phyloP scores from a whole-genome alignment of 2,888 invertebrate genomes.

The Caenorhabditis afra region DNA sequence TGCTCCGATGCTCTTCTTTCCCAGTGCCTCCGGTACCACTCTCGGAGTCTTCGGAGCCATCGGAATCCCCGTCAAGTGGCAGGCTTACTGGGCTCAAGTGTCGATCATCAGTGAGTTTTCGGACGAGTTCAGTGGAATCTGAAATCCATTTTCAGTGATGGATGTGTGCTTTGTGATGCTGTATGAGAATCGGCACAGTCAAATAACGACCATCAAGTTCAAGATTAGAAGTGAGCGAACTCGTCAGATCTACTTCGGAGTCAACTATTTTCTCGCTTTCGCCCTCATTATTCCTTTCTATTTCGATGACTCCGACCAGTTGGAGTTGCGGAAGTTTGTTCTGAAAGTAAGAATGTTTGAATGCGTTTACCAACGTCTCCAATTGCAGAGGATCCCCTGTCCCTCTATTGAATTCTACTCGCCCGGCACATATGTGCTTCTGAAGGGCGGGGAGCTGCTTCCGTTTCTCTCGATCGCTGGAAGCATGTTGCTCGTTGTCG shows the following conservation, averaged over 20 bases:
- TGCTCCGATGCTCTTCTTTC: conserved; percentile 31
- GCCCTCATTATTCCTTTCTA: conserved; percentile 29
- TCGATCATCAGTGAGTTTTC: conserved; percentile 37
- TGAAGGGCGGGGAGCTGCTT: conserved; percentile 31
- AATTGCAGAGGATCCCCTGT: conserved; percentile 18
- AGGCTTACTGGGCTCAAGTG: conserved; percentile 37
- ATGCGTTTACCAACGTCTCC: no score
- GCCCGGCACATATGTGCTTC: background rate
- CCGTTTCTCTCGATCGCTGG: conserved; percentile 21
- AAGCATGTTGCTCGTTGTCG: background rate
- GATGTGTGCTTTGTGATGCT: conserved; percentile 27
- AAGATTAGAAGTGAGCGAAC: conserved; percentile 11
- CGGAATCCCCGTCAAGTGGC: conserved; percentile 25
- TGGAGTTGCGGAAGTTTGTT: conserved; percentile 20
- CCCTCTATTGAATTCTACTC: conserved; percentile 33
- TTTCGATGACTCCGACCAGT: conserved; percentile 29
- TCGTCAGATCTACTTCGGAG: conserved; percentile 7
- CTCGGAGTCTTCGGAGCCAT: conserved; percentile 24
- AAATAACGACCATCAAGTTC: conserved; percentile 37
- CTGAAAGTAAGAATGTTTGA: conserved; percentile 13
- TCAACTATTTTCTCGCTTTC: conserved; percentile 1
- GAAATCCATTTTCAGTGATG: conserved; percentile 5
- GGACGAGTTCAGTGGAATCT: background rate
- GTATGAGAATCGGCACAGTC: conserved; percentile 51
- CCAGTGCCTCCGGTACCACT: conserved; percentile 27